phyloP scores from a whole-genome alignment of 2,113 vertebrate genomes.

The Ptyas mucosa region DNA sequence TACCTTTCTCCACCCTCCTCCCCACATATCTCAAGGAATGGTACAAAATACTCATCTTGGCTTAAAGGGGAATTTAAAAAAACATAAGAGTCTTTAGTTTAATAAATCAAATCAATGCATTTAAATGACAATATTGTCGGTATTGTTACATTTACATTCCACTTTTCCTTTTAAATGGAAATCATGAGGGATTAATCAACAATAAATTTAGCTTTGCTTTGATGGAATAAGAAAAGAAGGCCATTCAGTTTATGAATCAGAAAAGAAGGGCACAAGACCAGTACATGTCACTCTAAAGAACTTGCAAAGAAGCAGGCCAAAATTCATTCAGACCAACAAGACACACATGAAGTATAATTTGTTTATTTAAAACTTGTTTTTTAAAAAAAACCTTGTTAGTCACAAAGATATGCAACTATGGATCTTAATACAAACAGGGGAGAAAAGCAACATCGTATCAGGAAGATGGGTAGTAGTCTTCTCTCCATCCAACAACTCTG shows the following conservation, averaged over 20 bases:
- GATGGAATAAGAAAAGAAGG: neutral
- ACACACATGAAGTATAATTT: neutral
- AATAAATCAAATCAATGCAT: neutral
- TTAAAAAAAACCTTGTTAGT: neutral
- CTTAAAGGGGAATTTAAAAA: neutral
- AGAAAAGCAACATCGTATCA: neutral
- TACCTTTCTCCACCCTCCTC: neutral
- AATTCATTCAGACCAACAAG: neutral
- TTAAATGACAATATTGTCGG: neutral
- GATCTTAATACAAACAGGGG: neutral
- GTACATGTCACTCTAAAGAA: neutral
- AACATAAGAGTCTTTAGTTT: neutral
- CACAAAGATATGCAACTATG: neutral
- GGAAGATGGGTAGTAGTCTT: neutral
- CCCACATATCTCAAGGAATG: neutral
- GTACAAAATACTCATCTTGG: neutral
- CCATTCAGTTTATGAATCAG: neutral
- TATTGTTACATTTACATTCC: neutral
- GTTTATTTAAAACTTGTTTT: neutral
- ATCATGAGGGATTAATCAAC: neutral
- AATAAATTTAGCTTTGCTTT: neutral
- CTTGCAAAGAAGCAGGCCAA: neutral
- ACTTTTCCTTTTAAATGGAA: neutral
- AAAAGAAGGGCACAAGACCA: neutral
- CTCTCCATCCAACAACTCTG: neutral